Evolutionary conservation across 2,797 vertebrate species (phyloP), one percentile per base, ranked within the genome.

Genomic region (Spinibarbus caldwelli): DNA sequence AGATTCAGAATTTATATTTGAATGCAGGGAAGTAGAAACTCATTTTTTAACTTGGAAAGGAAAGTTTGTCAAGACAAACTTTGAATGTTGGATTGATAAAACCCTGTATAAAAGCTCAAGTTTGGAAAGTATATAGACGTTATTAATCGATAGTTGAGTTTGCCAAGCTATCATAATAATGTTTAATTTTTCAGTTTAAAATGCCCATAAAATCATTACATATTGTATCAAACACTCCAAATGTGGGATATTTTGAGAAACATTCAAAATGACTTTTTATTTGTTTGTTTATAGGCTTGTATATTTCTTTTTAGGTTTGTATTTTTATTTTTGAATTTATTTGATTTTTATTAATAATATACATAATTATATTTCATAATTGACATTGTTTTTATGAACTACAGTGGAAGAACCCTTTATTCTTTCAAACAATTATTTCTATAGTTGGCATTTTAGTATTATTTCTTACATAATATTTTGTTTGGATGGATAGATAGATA

Each of bases 401-500:
- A n/a, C 54, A 1, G 54, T 57, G 54, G 21, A 57, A n/a, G 54
- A 57, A 11, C 14, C 15, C 43, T 45, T 14, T 15, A 14, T 45
- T 45, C 43, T 45, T 45, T 45, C 43, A 45, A 14, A 45, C 12
- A 14, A 45, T 14, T 45, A 45, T 45, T 45, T 14, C 3, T 45
- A 14, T 45, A 45, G 43, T 12, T 45, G 4, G 3, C 4, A 45
- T 45, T 45, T 45, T 4, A 45, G 3, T 1, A 14, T 45, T 2
- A 41, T 41, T 41, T 41, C 38, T 41, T 41, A 41, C 0, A 41
- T 45, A 45, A 45, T 15, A 45, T 45, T 12, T 45, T 45, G 12
- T 15, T 17, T 47, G 0, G 49, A 21, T 8, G 0, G 49, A 52
- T 7, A 1, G 47, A 34, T 2, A 1, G 62, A 19, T 0, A 0